Evolutionary conservation across 2,888 invertebrate species (phyloP).

Genomic region (Cryptocephalus moraei): DNA sequence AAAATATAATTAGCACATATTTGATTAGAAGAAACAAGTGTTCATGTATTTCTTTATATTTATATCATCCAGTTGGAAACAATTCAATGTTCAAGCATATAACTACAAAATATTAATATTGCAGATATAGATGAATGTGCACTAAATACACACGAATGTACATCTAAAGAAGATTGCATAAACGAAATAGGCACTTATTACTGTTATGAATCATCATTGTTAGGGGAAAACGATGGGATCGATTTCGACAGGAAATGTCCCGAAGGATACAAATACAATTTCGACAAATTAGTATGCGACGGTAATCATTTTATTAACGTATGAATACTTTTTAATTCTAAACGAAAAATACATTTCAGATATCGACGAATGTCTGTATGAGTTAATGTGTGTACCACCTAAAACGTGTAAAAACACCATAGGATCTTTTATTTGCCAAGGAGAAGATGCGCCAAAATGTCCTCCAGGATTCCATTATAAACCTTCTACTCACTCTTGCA

Average conservation of each 20-base stretch:
- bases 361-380: conserved; percentile 35
- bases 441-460: conserved; percentile 25
- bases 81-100: too few relatives aligned
- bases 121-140: conserved; percentile 54
- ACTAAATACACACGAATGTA: conserved; percentile 40
- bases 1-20: too few relatives aligned
- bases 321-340: not conserved
- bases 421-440: conserved; percentile 34
- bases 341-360: conserved; percentile 19
- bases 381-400: conserved; percentile 28
- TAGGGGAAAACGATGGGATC: conserved; percentile 20
- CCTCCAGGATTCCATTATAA: conserved; percentile 35
- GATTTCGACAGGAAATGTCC: conserved; percentile 38
- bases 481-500: conserved; percentile 29
- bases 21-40: too few relatives aligned
- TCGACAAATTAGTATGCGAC: conserved; percentile 46
- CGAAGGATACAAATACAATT: conserved; percentile 46
- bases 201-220: conserved; percentile 37
- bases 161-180: conserved; percentile 38
- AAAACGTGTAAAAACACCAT: conserved; percentile 33
- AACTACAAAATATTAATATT: conserved; percentile 1
- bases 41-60: too few relatives aligned
- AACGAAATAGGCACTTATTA: conserved; percentile 47
- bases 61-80: too few relatives aligned
- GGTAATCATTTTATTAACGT: conserved; percentile 20